Evolutionary conservation across 2,888 invertebrate genomes (phyloP).

Genomic region (Incurvaria masculella): DNA sequence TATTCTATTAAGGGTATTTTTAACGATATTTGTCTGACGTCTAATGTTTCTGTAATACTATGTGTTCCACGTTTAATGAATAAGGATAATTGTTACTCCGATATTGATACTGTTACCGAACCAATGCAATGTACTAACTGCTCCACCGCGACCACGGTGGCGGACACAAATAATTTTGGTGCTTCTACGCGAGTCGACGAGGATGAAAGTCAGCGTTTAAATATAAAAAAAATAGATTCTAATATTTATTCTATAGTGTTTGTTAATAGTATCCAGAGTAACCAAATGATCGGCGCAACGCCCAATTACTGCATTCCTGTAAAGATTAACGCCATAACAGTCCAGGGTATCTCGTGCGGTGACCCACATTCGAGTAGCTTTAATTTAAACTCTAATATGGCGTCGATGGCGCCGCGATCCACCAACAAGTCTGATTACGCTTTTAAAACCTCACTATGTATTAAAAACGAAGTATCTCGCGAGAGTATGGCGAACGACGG

Average conservation of each 20-base stretch:
- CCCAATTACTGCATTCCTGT: conserved; percentile 58
- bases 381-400: conserved; percentile 58
- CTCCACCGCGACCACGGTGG: conserved; percentile 61
- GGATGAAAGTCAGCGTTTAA: conserved; percentile 53
- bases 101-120: conserved; percentile 58
- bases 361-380: conserved; percentile 60
- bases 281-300: conserved; percentile 58
- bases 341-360: conserved; percentile 61
- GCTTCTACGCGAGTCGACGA: conserved; percentile 54
- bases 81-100: conserved; percentile 57
- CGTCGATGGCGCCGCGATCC: conserved; percentile 53
- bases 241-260: conserved; percentile 57
- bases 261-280: conserved; percentile 58
- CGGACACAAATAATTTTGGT: conserved; percentile 57
- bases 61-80: conserved; percentile 62
- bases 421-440: conserved; percentile 61
- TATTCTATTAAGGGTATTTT: conserved; percentile 51
- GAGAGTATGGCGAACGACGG: not conserved
- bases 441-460: conserved; percentile 59
- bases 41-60: conserved; percentile 59
- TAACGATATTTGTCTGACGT: conserved; percentile 57
- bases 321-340: conserved; percentile 59
- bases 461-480: conserved; percentile 24
- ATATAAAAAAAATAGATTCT: conserved; percentile 55
- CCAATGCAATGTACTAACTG: conserved; percentile 55